These are phyloP conservation scores for Odontamblyopus lacepedii DNA, from an alignment of 2,797 vertebrate species.

Conservation along the genomic window DNA sequence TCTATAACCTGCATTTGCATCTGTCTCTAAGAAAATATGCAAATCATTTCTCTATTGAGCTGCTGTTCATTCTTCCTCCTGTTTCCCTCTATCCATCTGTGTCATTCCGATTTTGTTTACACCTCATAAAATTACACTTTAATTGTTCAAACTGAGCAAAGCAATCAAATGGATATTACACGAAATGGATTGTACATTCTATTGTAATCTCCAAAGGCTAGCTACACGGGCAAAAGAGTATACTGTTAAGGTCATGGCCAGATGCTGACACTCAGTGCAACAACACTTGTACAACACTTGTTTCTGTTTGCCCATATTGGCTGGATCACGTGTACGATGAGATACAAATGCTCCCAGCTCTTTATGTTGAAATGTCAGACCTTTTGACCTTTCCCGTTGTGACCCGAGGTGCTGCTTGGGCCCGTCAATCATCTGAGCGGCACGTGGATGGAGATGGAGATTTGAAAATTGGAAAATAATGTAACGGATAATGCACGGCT, in stretches of 20 bases:
- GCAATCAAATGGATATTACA: conserved; percentile 1
- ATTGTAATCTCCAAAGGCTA: not conserved
- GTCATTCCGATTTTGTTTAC: conserved; percentile 20
- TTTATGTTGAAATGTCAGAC: conserved; percentile 75
- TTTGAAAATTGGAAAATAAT: conserved; percentile 27
- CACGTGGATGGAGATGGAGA: conserved; percentile 32
- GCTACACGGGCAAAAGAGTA: conserved; percentile 14
- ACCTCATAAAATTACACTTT: conserved; percentile 21
- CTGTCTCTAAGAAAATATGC: conserved; percentile 18
- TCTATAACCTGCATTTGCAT: conserved; percentile 27
- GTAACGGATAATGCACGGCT: conserved; percentile 34
- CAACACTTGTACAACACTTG: conserved; percentile 18
- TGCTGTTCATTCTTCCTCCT: conserved; percentile 34
- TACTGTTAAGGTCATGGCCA: conserved; percentile 44
- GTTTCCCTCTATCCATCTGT: conserved; percentile 34
- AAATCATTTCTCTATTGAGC: conserved; percentile 38
- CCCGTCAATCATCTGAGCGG: conserved; percentile 41
- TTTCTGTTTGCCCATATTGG: not conserved
- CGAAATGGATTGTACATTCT: not conserved
- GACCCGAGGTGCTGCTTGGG: conserved; percentile 59
- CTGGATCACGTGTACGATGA: conserved; percentile 36
- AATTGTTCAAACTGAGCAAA: conserved; percentile 10
- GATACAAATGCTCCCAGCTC: conserved; percentile 42
- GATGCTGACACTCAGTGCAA: conserved; percentile 12
- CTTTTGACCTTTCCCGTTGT: conserved; percentile 72